Percentiles rank a stretch among this genome's conserved stretches.
phyloP scores from a whole-genome alignment of 2,888 invertebrate species.

The Pammene fasciana region DNA sequence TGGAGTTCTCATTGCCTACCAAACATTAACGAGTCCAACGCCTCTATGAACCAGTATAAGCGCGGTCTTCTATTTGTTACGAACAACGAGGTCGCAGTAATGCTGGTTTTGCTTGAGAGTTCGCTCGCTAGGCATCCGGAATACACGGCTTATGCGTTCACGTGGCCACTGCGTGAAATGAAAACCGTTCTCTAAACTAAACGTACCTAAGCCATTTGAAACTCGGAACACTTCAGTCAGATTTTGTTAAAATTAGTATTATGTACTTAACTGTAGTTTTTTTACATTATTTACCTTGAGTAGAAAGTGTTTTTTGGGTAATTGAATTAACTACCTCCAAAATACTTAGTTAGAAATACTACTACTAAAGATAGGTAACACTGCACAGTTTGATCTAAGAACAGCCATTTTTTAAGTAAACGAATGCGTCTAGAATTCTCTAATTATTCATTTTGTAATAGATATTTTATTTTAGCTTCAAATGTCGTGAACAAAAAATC shows the following conservation, averaged over 20 bases:
- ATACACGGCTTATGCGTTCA: slow-evolving; percentile 14
- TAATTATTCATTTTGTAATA: too few relatives aligned
- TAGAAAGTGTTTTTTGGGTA: too few relatives aligned
- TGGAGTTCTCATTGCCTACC: neutral
- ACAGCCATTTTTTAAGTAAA: too few relatives aligned
- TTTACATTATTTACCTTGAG: too few relatives aligned
- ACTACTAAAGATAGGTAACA: too few relatives aligned
- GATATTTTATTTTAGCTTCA: too few relatives aligned
- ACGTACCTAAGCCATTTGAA: slow-evolving; percentile 2
- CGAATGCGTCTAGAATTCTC: too few relatives aligned
- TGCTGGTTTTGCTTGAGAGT: neutral
- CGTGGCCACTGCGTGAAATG: slow-evolving; percentile 34
- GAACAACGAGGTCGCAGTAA: neutral
- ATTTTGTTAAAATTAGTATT: neutral
- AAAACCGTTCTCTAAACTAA: slow-evolving; percentile 28
- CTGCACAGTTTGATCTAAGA: too few relatives aligned
- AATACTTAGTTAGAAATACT: too few relatives aligned
- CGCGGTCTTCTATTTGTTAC: neutral
- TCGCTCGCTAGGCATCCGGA: neutral
- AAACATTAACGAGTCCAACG: neutral
- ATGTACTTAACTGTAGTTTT: too few relatives aligned
- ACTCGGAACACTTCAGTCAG: slow-evolving; percentile 7
- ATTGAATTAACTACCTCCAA: too few relatives aligned
- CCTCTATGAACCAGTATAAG: neutral
- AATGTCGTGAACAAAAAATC: too few relatives aligned